Conservation (phyloP, 1,140 invertebrate species). For the Sinella curviseta region DNA sequence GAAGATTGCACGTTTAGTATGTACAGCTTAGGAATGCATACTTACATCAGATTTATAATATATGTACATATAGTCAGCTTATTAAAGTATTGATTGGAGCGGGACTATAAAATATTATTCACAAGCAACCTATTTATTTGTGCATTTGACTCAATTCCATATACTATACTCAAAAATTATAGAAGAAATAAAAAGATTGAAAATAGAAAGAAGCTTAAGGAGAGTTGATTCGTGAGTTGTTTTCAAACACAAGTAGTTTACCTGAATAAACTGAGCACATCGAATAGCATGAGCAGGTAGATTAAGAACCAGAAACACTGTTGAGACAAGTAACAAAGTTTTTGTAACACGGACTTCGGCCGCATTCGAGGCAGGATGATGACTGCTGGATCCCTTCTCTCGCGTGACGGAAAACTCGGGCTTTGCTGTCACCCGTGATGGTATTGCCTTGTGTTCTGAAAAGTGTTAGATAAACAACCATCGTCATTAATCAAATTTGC, state of each 20-base stretch:
- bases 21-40: no score
- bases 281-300: slow-evolving; percentile 62
- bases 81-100: neutral
- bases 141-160: no score
- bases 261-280: slow-evolving; percentile 52
- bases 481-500: neutral
- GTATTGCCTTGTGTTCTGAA: neutral
- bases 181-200: no score
- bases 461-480: neutral
- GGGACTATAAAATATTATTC: neutral
- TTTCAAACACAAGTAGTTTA: slow-evolving; percentile 30
- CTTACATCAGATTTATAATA: no score
- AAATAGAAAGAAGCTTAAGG: no score
- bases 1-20: no score
- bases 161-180: no score
- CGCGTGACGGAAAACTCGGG: neutral
- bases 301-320: slow-evolving; percentile 76
- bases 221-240: no score
- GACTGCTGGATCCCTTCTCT: slow-evolving; percentile 26
- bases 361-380: slow-evolving; percentile 50
- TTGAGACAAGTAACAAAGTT: slow-evolving; percentile 77
- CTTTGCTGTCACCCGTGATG: neutral
- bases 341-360: slow-evolving; percentile 71
- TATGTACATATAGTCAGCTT: no score
- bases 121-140: no score